Conservation (phyloP, 2,888 invertebrate species). For the Adineta ricciae region DNA sequence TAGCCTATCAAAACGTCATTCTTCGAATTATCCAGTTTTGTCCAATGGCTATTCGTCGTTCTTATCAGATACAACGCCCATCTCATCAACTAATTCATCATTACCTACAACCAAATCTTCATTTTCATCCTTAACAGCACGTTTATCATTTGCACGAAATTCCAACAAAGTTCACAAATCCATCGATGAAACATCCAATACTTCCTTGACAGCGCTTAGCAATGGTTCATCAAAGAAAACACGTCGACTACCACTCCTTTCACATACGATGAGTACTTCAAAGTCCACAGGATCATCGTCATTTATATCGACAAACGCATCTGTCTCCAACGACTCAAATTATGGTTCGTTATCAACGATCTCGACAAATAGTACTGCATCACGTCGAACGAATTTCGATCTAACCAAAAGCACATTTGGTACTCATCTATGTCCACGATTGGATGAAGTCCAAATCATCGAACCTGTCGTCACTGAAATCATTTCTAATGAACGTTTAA, state of each 20-base stretch:
- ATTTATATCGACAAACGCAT: background rate
- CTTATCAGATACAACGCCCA: background rate
- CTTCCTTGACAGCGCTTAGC: background rate
- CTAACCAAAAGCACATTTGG: slow-evolving; percentile 1
- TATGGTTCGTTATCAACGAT: background rate
- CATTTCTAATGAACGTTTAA: slow-evolving; percentile 88
- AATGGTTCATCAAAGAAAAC: background rate
- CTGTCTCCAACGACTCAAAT: background rate
- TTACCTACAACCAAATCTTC: background rate
- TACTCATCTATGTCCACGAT: slow-evolving; percentile 65
- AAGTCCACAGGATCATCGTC: background rate
- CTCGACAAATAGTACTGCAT: background rate
- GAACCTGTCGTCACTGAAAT: slow-evolving; percentile 95
- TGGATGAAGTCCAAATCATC: slow-evolving; percentile 91
- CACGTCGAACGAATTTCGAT: background rate
- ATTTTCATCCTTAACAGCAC: slow-evolving; percentile 1
- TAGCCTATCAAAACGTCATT: background rate
- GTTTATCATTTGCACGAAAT: background rate
- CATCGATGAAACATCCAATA: background rate
- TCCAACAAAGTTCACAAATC: background rate
- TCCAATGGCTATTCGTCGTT: slow-evolving; percentile 34
- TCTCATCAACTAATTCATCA: background rate
- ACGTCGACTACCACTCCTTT: background rate
- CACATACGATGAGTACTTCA: background rate
- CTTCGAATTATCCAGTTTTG: background rate